Conservation (phyloP, 37 sponge, comb jelly and placozoan species). For the Chondrilla cf. caribensis region DNA sequence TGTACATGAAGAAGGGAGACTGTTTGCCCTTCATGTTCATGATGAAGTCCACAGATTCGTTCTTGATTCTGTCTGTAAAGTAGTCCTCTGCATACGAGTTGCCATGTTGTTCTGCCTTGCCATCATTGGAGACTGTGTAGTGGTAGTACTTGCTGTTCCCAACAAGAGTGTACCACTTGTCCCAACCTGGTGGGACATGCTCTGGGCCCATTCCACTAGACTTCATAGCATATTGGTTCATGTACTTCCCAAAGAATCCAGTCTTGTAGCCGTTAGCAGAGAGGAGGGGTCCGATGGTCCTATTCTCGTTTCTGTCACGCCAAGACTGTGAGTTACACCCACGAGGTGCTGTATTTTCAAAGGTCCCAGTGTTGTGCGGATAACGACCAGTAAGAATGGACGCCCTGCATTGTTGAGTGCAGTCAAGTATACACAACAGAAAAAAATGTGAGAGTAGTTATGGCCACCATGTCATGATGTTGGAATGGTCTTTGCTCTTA, state of each 20-base stretch:
- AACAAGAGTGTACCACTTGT: slow-evolving; percentile 69
- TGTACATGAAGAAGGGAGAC: slow-evolving; percentile 73
- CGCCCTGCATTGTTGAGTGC: too few species aligned
- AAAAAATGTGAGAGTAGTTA: too few species aligned
- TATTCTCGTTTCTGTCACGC: slow-evolving; percentile 74
- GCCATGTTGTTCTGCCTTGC: slow-evolving; percentile 71
- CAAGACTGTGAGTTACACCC: slow-evolving; percentile 83
- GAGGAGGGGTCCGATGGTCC: slow-evolving; percentile 78
- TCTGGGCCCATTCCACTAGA: slow-evolving; percentile 47
- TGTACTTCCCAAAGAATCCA: slow-evolving; percentile 89
- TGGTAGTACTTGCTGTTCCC: slow-evolving; percentile 78
- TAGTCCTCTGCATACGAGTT: slow-evolving; percentile 73
- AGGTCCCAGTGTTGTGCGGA: slow-evolving; percentile 82
- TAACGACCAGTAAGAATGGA: slow-evolving; percentile 87
- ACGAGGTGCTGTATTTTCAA: slow-evolving; percentile 64
- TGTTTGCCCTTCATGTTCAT: neutral
- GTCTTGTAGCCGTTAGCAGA: slow-evolving; percentile 77
- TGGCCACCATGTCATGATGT: too few species aligned
- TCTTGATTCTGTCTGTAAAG: slow-evolving; percentile 71
- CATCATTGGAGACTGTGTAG: slow-evolving; percentile 78
- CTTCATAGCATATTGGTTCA: slow-evolving; percentile 72
- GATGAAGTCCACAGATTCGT: slow-evolving; percentile 76
- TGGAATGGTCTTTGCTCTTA: too few species aligned
- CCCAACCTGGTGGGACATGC: slow-evolving; percentile 89
- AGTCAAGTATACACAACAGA: too few species aligned